Evolutionary conservation across 2,113 vertebrate species (phyloP).

Genomic region (Canis aureus): DNA sequence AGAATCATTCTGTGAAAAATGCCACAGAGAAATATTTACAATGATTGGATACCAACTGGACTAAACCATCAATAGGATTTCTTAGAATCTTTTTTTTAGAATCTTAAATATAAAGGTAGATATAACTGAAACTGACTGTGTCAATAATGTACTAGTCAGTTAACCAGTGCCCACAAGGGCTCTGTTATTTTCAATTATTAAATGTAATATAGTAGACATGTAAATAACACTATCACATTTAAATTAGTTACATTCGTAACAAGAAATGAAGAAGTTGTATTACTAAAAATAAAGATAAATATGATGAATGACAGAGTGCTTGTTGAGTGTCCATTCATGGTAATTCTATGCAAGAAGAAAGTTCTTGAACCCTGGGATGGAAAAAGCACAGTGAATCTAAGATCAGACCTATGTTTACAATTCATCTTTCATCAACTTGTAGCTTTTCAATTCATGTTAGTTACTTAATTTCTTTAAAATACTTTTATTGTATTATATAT

Average conservation of each 20-base stretch:
- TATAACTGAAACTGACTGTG: background rate
- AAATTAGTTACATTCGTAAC: slow-evolving; percentile 27
- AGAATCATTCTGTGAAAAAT: slow-evolving; percentile 1
- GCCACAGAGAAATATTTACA: slow-evolving; percentile 24
- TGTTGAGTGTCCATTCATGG: background rate
- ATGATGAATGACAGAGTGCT: background rate
- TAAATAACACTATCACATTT: background rate
- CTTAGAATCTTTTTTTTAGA: background rate
- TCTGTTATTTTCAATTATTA: slow-evolving; percentile 16
- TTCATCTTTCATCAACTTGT: background rate
- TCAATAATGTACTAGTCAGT: background rate
- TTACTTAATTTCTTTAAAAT: slow-evolving; percentile 27
- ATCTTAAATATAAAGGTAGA: background rate
- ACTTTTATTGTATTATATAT: background rate
- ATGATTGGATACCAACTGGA: background rate
- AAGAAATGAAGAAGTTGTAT: slow-evolving; percentile 32
- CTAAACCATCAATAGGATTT: background rate
- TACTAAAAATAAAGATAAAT: background rate
- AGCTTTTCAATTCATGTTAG: background rate
- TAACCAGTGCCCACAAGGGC: background rate
- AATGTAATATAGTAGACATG: background rate
- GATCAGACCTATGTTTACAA: slow-evolving; percentile 2
- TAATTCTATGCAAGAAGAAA: background rate
- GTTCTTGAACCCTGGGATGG: background rate
- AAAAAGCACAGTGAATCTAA: slow-evolving; percentile 28